Percentiles rank a stretch among this genome's conserved stretches.
These are phyloP conservation scores for Lamprotornis superbus DNA, from an alignment of 2,113 vertebrate species.

Conservation along the genomic window DNA sequence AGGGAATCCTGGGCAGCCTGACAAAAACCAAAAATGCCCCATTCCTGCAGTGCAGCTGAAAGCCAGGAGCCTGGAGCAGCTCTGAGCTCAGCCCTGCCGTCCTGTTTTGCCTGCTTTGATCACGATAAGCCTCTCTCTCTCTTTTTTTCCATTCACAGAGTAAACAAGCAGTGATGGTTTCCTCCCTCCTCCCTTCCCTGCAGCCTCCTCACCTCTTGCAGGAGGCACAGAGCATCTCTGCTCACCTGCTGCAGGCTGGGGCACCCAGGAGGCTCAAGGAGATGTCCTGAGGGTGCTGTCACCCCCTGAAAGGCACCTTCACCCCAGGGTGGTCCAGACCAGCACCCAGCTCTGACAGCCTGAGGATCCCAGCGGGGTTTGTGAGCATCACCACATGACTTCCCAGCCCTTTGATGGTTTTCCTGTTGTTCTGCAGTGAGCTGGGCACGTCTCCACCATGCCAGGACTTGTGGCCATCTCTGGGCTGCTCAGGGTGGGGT, in stretches of 20 bases:
- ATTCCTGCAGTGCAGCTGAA: neutral
- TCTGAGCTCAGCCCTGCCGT: neutral
- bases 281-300: neutral
- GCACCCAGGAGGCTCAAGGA: neutral
- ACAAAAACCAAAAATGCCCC: neutral
- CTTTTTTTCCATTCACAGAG: neutral
- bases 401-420: neutral
- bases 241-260: neutral
- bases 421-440: neutral
- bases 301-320: neutral
- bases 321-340: neutral
- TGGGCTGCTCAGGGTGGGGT: neutral
- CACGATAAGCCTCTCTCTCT: neutral
- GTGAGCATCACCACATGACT: neutral
- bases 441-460: neutral
- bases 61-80: neutral
- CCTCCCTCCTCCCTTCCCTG: neutral
- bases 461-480: neutral
- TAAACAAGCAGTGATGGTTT: neutral
- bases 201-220: neutral
- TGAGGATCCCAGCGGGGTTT: neutral
- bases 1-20: fast-evolving
- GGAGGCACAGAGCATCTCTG: neutral
- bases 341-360: neutral
- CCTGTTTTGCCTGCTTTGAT: neutral